These are phyloP conservation scores for Xylota segnis DNA, from an alignment of 2,888 invertebrate genomes.

Conservation along the genomic window DNA sequence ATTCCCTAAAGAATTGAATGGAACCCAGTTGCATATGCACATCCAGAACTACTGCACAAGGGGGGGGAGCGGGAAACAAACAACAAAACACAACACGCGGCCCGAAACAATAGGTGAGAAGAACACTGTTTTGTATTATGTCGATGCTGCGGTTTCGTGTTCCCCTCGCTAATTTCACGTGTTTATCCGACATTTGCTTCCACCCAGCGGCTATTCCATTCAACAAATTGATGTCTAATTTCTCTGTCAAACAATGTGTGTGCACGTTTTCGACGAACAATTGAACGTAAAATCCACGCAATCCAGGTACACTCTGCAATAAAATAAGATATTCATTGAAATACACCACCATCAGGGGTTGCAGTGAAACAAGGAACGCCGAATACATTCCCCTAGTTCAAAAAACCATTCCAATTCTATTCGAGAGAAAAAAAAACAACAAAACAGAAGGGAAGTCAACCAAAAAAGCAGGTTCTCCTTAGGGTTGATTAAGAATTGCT, in stretches of 20 bases:
- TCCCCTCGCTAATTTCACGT: slow-evolving; percentile 72
- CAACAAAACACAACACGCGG: slow-evolving; percentile 28
- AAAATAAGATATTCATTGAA: slow-evolving; percentile 75
- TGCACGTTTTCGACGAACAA: slow-evolving; percentile 70
- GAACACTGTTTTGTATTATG: slow-evolving; percentile 71
- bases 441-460: slow-evolving; percentile 50
- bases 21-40: slow-evolving; percentile 39
- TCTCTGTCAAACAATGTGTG: slow-evolving; percentile 77
- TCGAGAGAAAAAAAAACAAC: slow-evolving; percentile 16
- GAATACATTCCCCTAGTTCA: slow-evolving; percentile 11
- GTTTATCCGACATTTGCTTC: slow-evolving; percentile 71
- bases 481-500: slow-evolving; percentile 62
- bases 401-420: slow-evolving; percentile 1
- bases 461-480: slow-evolving; percentile 60
- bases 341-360: slow-evolving; percentile 53
- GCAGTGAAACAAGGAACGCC: slow-evolving; percentile 29
- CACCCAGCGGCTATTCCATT: slow-evolving; percentile 60
- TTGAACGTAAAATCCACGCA: slow-evolving; percentile 72
- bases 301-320: slow-evolving; percentile 60
- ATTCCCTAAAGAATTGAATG: slow-evolving; percentile 59
- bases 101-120: slow-evolving; percentile 73
- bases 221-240: slow-evolving; percentile 77
- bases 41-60: slow-evolving; percentile 29
- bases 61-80: too few species aligned
- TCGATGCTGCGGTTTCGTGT: slow-evolving; percentile 71